phyloP scores from a whole-genome alignment of 2,888 invertebrate genomes.

The Melipona beecheii region DNA sequence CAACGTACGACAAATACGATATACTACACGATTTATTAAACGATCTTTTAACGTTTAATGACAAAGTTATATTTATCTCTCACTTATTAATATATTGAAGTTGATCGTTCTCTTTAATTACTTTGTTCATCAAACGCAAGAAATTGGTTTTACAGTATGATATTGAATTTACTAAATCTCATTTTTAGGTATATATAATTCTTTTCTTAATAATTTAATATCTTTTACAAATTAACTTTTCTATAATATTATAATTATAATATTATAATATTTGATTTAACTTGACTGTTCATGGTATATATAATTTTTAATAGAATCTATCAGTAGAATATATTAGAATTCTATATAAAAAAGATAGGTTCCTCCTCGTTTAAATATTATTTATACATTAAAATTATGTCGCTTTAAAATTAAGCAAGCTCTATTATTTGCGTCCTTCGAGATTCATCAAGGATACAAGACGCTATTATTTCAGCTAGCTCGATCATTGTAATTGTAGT shows the following conservation, averaged over 20 bases:
- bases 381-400: constrained; percentile 6
- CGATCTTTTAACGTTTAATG: no score
- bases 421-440: constrained; percentile 70
- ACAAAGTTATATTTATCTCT: no score
- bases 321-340: not conserved
- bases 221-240: no score
- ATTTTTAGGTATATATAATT: no score
- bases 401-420: constrained; percentile 7
- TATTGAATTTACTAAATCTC: not conserved
- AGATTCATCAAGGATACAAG: constrained; percentile 72
- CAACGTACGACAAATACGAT: no score
- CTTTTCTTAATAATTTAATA: no score
- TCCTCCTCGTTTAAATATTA: no score
- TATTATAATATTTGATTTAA: no score
- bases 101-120: not conserved
- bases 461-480: constrained; percentile 78
- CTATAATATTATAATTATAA: no score
- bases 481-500: constrained; percentile 24
- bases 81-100: no score
- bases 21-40: no score
- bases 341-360: not conserved
- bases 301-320: not conserved
- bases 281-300: not conserved
- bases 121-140: not conserved
- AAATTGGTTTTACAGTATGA: not conserved